phyloP scores from a whole-genome alignment of 2,888 invertebrate genomes.

The Fissipunctia ypsillon region DNA sequence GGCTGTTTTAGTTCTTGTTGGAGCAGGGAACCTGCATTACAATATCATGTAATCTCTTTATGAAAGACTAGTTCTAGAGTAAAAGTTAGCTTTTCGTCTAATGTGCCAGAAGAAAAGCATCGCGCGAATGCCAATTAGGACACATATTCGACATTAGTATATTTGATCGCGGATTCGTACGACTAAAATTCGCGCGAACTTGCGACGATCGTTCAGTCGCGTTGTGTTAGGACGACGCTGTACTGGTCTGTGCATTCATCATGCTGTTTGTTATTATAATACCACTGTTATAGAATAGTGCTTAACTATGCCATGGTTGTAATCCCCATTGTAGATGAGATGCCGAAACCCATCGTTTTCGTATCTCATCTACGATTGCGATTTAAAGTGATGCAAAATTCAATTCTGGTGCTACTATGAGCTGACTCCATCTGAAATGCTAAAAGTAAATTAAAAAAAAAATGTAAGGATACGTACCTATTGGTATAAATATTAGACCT shows the following conservation, averaged over 20 bases:
- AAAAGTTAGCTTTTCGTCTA: neutral
- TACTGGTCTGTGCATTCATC: neutral
- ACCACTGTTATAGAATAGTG: neutral
- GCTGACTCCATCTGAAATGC: constrained; percentile 32
- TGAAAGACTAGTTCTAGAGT: neutral
- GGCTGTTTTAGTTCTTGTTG: constrained; percentile 32
- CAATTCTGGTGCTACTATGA: constrained; percentile 17
- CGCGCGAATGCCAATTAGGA: too few species aligned
- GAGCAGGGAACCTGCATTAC: neutral
- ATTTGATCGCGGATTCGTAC: too few species aligned
- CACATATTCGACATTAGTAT: too few species aligned
- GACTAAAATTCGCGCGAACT: too few species aligned
- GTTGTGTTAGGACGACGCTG: too few species aligned
- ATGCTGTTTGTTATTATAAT: neutral
- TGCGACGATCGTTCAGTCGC: too few species aligned
- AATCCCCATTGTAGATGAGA: neutral
- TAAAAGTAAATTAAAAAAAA: constrained; percentile 4
- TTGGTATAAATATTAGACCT: neutral
- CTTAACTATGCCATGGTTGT: neutral
- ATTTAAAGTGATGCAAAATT: neutral
- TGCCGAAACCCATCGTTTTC: neutral
- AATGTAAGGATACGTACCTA: neutral
- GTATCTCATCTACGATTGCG: neutral
- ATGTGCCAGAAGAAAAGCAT: too few species aligned
- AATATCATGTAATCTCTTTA: neutral